phyloP scores from a whole-genome alignment of 2,113 vertebrate genomes.

The Oncorhynchus keta region DNA sequence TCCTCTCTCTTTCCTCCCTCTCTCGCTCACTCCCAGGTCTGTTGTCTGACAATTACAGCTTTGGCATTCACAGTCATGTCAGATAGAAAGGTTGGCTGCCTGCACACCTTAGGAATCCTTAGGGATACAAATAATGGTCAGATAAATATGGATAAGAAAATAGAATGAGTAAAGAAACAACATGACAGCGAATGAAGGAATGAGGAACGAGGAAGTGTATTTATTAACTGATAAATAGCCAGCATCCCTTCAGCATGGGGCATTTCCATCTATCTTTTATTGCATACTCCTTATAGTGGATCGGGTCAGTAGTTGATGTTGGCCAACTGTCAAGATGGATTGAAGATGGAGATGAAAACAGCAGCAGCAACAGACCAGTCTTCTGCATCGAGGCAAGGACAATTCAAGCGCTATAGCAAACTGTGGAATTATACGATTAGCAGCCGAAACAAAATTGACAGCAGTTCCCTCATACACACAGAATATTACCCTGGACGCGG shows the following conservation, averaged over 20 bases:
- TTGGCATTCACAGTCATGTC: conserved; percentile 65
- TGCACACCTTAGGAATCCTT: conserved; percentile 39
- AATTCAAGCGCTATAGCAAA: conserved; percentile 35
- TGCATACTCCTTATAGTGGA: not conserved
- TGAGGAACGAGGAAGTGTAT: not conserved
- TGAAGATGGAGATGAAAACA: conserved; percentile 60
- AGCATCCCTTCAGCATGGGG: not conserved
- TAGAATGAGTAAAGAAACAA: conserved; percentile 38
- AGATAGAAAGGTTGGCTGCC: conserved; percentile 55
- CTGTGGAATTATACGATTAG: conserved; percentile 56
- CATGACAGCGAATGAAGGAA: not conserved
- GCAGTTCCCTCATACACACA: conserved; percentile 38
- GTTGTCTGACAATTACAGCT: conserved; percentile 67
- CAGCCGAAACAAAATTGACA: conserved; percentile 35
- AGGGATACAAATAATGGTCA: conserved; percentile 56
- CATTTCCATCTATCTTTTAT: not conserved
- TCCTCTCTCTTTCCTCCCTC: conserved; percentile 41
- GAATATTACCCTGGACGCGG: conserved; percentile 26
- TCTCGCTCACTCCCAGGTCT: conserved; percentile 36
- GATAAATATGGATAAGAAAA: conserved; percentile 60
- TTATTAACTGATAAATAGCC: not conserved
- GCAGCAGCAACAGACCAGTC: conserved; percentile 44
- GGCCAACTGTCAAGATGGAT: conserved; percentile 59
- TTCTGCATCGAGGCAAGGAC: conserved; percentile 39
- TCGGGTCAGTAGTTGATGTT: conserved; percentile 34